These are phyloP conservation scores for Petrocephalus schoutedeni DNA, from an alignment of 2,797 vertebrate species.

Conservation along the genomic window DNA sequence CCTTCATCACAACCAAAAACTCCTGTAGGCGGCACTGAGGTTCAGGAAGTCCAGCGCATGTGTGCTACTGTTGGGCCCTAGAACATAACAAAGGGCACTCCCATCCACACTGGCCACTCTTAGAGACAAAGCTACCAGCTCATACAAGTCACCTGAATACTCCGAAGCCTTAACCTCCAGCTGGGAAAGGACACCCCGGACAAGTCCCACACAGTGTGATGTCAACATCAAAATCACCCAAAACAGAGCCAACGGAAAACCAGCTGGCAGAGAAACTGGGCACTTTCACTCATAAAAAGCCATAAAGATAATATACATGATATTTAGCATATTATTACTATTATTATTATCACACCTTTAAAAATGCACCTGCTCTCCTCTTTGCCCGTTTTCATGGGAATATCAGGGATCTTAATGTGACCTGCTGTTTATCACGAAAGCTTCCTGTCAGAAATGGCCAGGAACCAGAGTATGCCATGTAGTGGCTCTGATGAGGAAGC, in stretches of 20 bases:
- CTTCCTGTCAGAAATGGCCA: background rate
- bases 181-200: background rate
- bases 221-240: background rate
- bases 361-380: background rate
- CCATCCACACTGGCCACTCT: background rate
- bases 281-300: background rate
- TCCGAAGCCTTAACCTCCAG: background rate
- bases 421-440: background rate
- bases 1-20: background rate
- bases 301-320: background rate
- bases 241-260: background rate
- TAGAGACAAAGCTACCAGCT: background rate
- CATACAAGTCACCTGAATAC: background rate
- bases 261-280: background rate
- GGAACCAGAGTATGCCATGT: no score
- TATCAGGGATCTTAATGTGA: background rate
- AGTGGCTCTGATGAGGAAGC: background rate
- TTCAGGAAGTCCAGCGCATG: background rate
- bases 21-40: background rate
- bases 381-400: background rate
- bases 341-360: background rate
- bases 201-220: background rate
- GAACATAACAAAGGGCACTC: background rate
- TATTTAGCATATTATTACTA: background rate
- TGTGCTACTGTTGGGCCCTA: background rate